Evolutionary conservation across 2,113 vertebrate species (phyloP).

Genomic region (Antechinus flavipes): DNA sequence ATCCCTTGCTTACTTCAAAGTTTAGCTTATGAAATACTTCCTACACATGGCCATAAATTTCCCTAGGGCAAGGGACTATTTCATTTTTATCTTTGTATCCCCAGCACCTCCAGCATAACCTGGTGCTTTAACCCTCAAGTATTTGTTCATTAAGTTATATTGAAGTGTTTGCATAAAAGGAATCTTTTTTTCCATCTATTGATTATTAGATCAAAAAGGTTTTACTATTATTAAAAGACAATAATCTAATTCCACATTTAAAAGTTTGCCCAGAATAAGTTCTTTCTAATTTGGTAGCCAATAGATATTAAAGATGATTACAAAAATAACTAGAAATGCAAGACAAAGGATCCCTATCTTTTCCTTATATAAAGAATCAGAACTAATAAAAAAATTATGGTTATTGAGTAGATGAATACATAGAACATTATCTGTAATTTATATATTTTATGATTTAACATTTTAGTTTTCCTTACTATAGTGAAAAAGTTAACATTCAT

Average conservation of each 20-base stretch:
- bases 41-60: not conserved
- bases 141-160: not conserved
- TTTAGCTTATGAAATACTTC: not conserved
- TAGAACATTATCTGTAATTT: not conserved
- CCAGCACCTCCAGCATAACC: not conserved
- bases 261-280: not conserved
- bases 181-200: not conserved
- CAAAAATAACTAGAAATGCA: not conserved
- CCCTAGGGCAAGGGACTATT: not conserved
- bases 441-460: not conserved
- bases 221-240: slow-evolving; percentile 35
- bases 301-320: not conserved
- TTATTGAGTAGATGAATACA: not conserved
- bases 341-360: not conserved
- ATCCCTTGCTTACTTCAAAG: not conserved
- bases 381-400: not conserved
- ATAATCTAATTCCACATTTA: slow-evolving; percentile 9
- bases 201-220: not conserved
- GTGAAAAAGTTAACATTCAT: not conserved
- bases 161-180: not conserved
- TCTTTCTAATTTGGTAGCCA: slow-evolving; percentile 5
- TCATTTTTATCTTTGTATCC: not conserved
- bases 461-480: not conserved
- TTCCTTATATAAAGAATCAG: not conserved
- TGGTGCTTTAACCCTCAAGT: not conserved